Evolutionary conservation across 2,888 invertebrate species (phyloP), one percentile per base, ranked within the genome.

Genomic region (Serrognathus titanus): DNA sequence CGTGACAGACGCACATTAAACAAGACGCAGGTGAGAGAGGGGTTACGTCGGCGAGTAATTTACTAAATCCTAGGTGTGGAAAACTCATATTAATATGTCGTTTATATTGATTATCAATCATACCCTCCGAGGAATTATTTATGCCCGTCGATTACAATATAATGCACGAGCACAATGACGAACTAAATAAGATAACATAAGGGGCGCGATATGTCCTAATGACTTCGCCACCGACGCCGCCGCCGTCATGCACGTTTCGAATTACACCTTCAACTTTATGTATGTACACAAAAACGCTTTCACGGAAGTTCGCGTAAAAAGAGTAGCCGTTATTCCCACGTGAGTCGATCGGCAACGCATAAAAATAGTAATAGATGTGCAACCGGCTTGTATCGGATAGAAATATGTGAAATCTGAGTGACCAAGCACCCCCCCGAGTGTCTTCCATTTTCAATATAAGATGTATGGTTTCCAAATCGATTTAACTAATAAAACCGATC

Each of bases 81-180:
- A 73, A 71, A 66, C 64, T 59, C 68, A 67, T 72, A 74, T 74
- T 74, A 74, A 73, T 73, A 73, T 73, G 72, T 73, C 72, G 71
- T 74, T 74, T 74, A 72, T 73, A 74, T 74, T 71, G 74, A 74
- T 74, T 74, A 71, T 72, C 73, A 73, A 74, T 74, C 72, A 73
- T 69, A 64, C 55, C 56, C 59, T 49, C 48, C 36, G 49, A 43
- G 59, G 66, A 69, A 69, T 68, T 67, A 68, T 68, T 66, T 66
- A 67, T 65, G 61, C 59, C n/a, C 60, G 56, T 61, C 68, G 64
- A 67, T 67, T 69, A 67, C 66, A 63, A 57, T 62, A 65, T 67
- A 68, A 67, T 66, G 57, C 51, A 56, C 35, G 45, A 55, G 36
- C 36, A 24, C 50, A 45, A 49, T 49, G 49, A 54, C 54, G 38